Conservation (phyloP, 2,797 vertebrate genomes). For the Leontopithecus rosalia region DNA sequence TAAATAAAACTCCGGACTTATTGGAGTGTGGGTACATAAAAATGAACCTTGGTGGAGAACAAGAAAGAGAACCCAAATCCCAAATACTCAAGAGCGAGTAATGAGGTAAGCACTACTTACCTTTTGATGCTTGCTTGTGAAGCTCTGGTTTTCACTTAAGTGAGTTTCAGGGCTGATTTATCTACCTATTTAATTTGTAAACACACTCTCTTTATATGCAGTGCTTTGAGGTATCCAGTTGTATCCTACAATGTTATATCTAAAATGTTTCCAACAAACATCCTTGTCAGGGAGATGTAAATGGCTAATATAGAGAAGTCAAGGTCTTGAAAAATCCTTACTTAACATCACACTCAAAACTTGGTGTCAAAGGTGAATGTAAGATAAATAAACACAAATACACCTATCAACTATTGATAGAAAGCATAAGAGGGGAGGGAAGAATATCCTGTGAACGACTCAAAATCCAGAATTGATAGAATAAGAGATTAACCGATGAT, state of each 20-base stretch:
- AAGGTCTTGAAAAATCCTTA: neutral
- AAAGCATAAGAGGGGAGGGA: neutral
- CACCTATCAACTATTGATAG: neutral
- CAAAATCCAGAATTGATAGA: neutral
- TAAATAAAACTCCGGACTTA: neutral
- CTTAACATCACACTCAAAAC: neutral
- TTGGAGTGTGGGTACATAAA: neutral
- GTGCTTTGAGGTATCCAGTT: neutral
- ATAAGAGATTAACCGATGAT: neutral
- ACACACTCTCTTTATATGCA: neutral
- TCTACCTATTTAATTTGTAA: neutral
- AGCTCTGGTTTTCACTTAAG: neutral
- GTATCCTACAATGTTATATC: neutral
- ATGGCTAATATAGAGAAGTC: neutral
- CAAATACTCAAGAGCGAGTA: neutral
- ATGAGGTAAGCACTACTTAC: neutral
- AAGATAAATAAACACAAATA: neutral
- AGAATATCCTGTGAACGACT: neutral
- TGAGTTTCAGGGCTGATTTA: neutral
- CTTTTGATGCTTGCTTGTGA: neutral
- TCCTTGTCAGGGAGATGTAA: neutral
- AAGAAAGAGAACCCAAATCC: neutral
- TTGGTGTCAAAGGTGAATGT: neutral
- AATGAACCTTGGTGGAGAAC: neutral
- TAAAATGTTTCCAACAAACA: neutral